phyloP scores from a whole-genome alignment of 2,888 invertebrate genomes.

The Polyommatus icarus region DNA sequence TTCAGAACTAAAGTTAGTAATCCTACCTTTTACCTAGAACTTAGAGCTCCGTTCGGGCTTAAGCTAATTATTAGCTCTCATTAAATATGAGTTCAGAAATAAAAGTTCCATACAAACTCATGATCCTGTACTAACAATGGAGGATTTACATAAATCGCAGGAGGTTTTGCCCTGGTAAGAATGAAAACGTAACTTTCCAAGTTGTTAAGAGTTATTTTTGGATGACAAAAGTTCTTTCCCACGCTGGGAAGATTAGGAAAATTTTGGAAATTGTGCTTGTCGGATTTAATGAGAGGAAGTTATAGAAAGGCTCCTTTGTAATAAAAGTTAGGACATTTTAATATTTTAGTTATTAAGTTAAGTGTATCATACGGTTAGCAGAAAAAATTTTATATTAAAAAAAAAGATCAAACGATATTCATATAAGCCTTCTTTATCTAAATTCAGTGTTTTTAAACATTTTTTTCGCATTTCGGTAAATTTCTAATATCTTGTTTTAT shows the following conservation, averaged over 20 bases:
- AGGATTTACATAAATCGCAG: neutral
- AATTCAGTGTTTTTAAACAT: too few species aligned
- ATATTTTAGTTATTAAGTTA: neutral
- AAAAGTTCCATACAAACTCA: neutral
- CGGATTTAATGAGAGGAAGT: conserved; percentile 1
- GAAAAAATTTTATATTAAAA: too few species aligned
- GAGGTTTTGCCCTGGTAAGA: neutral
- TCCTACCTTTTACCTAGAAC: neutral
- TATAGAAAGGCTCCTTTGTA: conserved; percentile 8
- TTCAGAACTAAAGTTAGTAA: neutral
- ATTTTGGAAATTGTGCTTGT: neutral
- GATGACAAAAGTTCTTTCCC: conserved; percentile 16
- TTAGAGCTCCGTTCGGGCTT: neutral
- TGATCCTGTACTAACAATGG: neutral
- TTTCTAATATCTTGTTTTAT: too few species aligned
- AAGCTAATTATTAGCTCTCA: neutral
- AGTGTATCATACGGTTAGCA: neutral
- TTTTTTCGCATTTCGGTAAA: too few species aligned
- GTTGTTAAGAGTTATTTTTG: conserved; percentile 11
- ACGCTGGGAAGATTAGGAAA: neutral
- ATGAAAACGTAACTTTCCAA: conserved; percentile 9
- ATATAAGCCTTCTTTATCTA: too few species aligned
- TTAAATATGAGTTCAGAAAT: neutral
- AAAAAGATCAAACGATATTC: too few species aligned
- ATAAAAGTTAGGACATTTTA: neutral